Evolutionary conservation across 2,113 vertebrate genomes (phyloP).

Genomic region (Perognathus longimembris): DNA sequence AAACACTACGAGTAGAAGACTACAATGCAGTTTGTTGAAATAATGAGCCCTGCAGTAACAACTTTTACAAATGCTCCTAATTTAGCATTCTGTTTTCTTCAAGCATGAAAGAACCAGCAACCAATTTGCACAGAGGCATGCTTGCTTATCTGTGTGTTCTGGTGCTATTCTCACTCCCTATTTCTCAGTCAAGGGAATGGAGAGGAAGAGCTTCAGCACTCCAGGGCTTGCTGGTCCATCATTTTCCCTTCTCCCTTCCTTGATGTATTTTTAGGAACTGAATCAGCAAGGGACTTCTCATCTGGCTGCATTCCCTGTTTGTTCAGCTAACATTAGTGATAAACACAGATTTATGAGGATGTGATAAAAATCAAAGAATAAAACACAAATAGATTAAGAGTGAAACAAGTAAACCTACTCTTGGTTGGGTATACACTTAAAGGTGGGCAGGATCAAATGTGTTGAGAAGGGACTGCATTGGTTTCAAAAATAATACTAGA

Average conservation of each 20-base stretch:
- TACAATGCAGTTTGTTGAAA: constrained; percentile 9
- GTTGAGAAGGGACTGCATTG: not conserved
- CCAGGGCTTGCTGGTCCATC: constrained; percentile 53
- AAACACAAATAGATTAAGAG: not conserved
- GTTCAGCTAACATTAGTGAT: constrained; percentile 42
- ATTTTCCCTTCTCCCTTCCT: constrained; percentile 73
- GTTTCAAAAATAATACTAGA: not conserved
- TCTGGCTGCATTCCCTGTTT: constrained; percentile 57
- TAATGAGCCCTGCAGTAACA: not conserved
- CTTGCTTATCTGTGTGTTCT: constrained; percentile 52
- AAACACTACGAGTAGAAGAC: not conserved
- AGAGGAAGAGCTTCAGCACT: not conserved
- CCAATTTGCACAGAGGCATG: constrained; percentile 2
- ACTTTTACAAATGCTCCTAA: not conserved
- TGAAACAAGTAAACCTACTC: not conserved
- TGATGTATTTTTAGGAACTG: constrained; percentile 74
- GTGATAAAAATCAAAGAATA: constrained; percentile 22
- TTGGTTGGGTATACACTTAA: not conserved
- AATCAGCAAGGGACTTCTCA: constrained; percentile 57
- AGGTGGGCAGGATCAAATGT: not conserved
- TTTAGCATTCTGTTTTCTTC: constrained; percentile 53
- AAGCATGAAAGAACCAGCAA: not conserved
- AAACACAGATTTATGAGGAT: not conserved
- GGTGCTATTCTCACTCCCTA: not conserved
- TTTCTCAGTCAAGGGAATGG: constrained; percentile 56